These are phyloP conservation scores for Myotis yumanensis DNA, from an alignment of 2,113 vertebrate species.

Conservation along the genomic window DNA sequence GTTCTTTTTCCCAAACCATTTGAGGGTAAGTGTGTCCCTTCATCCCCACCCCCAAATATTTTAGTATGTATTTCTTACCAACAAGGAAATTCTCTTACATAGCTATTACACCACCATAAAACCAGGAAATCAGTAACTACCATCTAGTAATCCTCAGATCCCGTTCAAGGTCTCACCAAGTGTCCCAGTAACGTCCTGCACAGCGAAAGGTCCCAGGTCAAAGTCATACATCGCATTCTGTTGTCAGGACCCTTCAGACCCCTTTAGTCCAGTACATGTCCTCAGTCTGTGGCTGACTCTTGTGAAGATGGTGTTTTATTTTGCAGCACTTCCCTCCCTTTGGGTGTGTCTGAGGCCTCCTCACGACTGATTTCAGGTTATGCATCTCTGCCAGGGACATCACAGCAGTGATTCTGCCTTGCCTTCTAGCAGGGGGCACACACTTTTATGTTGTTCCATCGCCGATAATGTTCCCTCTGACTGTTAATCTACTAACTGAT, in stretches of 20 bases:
- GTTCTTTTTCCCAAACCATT: background rate
- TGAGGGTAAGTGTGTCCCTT: background rate
- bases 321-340: too few relatives aligned
- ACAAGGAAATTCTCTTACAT: background rate
- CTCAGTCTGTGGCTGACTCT: background rate
- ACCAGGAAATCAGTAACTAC: background rate
- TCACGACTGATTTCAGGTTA: background rate
- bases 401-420: background rate
- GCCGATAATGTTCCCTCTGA: background rate
- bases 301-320: background rate
- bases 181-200: background rate
- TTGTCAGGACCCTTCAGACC: too few relatives aligned
- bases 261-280: background rate
- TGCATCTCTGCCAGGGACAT: background rate
- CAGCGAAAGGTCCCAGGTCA: background rate
- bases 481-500: background rate
- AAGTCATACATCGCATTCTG: fast-evolving
- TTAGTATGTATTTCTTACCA: background rate
- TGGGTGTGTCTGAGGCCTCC: background rate
- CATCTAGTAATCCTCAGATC: background rate
- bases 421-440: background rate
- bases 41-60: fast-evolving
- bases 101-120: too few relatives aligned
- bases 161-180: fast-evolving
- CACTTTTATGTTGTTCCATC: background rate